Evolutionary conservation across 2,888 invertebrate genomes (phyloP).

Genomic region (Sesamia inferens): DNA sequence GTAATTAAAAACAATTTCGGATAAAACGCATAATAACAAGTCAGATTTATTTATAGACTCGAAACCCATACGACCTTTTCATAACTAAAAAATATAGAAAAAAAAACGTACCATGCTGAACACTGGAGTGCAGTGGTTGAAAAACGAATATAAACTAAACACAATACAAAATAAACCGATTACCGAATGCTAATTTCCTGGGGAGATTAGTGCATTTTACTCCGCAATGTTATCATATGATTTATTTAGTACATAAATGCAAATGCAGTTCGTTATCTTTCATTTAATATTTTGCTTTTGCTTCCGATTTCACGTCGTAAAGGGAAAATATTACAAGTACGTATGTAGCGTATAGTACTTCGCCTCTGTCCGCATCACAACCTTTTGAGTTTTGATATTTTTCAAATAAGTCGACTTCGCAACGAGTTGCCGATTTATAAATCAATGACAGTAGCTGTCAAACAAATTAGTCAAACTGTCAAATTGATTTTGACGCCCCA

Average conservation of each 20-base stretch:
- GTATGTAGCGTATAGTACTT: constrained; percentile 10
- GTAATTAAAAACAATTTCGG: not conserved
- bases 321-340: not conserved
- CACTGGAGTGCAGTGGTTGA: constrained; percentile 65
- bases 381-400: constrained; percentile 23
- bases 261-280: constrained; percentile 9
- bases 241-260: constrained; percentile 7
- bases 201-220: constrained; percentile 58
- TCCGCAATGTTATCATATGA: constrained; percentile 40
- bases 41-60: constrained; percentile 82
- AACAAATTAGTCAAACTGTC: not conserved
- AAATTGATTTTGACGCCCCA: constrained; percentile 4
- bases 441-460: constrained; percentile 2
- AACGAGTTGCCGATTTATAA: constrained; percentile 26
- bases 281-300: not conserved
- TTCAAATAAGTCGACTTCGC: constrained; percentile 13
- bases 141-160: constrained; percentile 72
- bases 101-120: constrained; percentile 78
- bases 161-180: constrained; percentile 71
- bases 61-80: constrained; percentile 31
- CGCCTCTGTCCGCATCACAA: constrained; percentile 1
- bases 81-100: constrained; percentile 37
- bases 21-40: constrained; percentile 47
- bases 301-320: constrained; percentile 7
- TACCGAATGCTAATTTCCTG: constrained; percentile 69